phyloP scores from a whole-genome alignment of 2,113 vertebrate species.

The Sarotherodon lohbergeri region DNA sequence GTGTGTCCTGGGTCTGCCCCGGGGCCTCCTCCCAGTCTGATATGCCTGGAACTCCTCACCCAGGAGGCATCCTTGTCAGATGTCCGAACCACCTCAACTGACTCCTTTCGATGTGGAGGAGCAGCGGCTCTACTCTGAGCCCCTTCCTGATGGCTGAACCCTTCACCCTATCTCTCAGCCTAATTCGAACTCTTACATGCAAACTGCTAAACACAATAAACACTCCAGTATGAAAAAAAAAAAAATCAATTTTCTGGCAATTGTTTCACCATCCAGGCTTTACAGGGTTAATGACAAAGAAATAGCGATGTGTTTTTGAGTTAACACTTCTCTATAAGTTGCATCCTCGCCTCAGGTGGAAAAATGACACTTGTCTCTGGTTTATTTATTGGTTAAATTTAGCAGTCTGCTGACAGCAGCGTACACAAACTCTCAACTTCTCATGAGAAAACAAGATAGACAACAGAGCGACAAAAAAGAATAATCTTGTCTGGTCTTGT shows the following conservation, averaged over 20 bases:
- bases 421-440: not conserved
- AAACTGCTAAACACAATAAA: no score
- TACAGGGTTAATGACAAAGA: not conserved
- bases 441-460: not conserved
- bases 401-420: not conserved
- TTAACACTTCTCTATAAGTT: not conserved
- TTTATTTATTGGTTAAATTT: not conserved
- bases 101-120: not conserved
- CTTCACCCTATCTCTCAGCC: not conserved
- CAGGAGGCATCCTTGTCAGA: not conserved
- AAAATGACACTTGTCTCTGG: not conserved
- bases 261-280: not conserved
- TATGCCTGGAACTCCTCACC: not conserved
- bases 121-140: not conserved
- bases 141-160: not conserved
- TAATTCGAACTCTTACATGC: accelerated
- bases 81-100: not conserved
- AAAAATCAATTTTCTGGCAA: not conserved
- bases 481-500: not conserved
- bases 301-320: not conserved
- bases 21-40: not conserved
- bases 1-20: not conserved
- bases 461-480: not conserved
- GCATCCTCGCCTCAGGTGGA: not conserved
- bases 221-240: no score